Conservation (phyloP, 2,113 vertebrate species). For the Lophotis ruficrista region DNA sequence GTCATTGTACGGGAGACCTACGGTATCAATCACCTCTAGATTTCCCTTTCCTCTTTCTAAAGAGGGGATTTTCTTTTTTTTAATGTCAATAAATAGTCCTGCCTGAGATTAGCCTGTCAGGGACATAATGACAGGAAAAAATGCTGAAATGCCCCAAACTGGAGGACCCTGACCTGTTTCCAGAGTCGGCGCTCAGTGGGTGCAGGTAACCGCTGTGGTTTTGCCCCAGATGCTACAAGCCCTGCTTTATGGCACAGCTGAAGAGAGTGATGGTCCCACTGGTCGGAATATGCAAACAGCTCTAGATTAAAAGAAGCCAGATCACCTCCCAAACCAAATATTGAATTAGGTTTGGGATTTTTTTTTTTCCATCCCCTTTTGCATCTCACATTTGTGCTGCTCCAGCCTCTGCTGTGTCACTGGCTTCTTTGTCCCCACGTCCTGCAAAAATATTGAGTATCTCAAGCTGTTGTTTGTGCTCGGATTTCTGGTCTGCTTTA, state of each 20-base stretch:
- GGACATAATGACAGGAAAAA: not conserved
- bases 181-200: not conserved
- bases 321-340: conserved; percentile 65
- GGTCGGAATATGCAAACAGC: conserved; percentile 21
- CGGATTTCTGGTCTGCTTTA: not conserved
- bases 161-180: not conserved
- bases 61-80: not conserved
- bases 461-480: not conserved
- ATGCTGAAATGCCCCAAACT: not conserved
- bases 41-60: conserved; percentile 21
- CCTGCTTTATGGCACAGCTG: not conserved
- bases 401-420: not conserved
- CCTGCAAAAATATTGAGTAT: not conserved
- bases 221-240: not conserved
- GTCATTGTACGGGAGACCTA: not conserved
- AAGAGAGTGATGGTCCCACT: conserved; percentile 29
- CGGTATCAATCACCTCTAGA: not conserved
- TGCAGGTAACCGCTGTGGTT: not conserved
- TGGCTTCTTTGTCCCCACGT: conserved; percentile 22
- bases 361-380: conserved; percentile 13
- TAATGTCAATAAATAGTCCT: conserved; percentile 21
- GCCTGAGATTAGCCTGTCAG: not conserved
- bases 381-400: conserved; percentile 34
- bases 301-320: conserved; percentile 43
- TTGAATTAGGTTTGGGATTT: not conserved